Evolutionary conservation across 2,113 vertebrate species (phyloP).

Genomic region (Crotalus horridus): DNA sequence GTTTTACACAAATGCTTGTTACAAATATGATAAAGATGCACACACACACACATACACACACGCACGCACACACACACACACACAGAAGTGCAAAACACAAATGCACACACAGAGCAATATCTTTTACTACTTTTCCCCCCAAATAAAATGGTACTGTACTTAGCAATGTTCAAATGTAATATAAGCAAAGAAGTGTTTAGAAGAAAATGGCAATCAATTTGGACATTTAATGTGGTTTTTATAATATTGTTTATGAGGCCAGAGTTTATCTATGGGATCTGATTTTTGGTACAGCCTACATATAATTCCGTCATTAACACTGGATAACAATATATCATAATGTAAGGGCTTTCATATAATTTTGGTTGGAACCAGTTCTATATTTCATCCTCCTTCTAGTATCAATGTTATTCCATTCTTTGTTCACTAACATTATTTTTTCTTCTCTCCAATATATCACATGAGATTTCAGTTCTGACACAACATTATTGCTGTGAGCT

Average conservation of each 20-base stretch:
- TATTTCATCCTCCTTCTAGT: background rate
- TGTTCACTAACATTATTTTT: background rate
- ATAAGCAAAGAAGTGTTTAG: background rate
- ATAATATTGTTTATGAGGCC: background rate
- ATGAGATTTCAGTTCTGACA: background rate
- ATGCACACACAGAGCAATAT: background rate
- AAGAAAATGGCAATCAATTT: background rate
- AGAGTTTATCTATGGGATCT: background rate
- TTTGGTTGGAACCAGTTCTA: background rate
- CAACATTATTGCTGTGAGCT: background rate
- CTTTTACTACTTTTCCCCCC: background rate
- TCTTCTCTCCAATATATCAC: background rate
- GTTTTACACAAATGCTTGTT: background rate
- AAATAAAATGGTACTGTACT: background rate
- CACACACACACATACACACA: background rate
- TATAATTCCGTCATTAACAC: background rate
- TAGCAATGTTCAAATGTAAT: background rate
- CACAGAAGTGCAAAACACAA: no score
- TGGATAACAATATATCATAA: background rate
- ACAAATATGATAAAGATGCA: background rate
- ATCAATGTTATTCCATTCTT: background rate
- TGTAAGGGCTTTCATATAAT: background rate
- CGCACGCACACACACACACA: background rate
- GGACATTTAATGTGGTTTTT: background rate
- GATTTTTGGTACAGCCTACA: background rate